A percentile compares a stretch with the other conserved stretches of the same genome.
Evolutionary conservation across 1,140 invertebrate species (phyloP).

Genomic region (Sipha flava): DNA sequence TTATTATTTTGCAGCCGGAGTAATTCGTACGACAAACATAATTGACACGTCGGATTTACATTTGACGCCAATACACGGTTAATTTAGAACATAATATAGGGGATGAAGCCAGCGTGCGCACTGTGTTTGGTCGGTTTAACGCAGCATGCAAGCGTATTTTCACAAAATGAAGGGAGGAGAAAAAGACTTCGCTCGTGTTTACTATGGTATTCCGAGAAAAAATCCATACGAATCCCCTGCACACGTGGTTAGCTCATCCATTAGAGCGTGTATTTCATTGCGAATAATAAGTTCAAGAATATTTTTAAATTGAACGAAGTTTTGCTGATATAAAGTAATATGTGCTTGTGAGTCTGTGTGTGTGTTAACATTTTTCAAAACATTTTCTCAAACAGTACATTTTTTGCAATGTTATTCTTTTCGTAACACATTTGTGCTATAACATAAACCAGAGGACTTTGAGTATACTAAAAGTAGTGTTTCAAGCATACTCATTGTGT

Average conservation of each 20-base stretch:
- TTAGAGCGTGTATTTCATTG: not conserved
- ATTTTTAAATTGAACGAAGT: not conserved
- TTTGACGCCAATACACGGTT: not conserved
- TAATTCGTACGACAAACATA: not conserved
- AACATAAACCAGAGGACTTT: too few species aligned
- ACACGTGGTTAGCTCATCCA: not conserved
- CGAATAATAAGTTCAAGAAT: not conserved
- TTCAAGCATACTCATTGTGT: too few species aligned
- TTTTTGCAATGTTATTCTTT: too few species aligned
- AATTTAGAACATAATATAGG: not conserved
- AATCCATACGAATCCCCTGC: not conserved
- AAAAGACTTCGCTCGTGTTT: not conserved
- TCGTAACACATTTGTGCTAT: too few species aligned
- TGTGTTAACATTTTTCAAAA: too few species aligned
- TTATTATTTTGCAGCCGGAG: too few species aligned
- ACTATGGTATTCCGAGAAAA: not conserved
- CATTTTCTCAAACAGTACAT: too few species aligned
- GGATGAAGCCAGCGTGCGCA: too few species aligned
- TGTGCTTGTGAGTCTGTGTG: not conserved
- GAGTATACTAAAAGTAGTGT: too few species aligned
- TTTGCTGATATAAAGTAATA: not conserved
- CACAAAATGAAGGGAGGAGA: not conserved
- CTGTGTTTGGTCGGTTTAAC: not conserved
- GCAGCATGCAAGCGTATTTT: not conserved
- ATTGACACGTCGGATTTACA: conserved; percentile 19